phyloP scores from a whole-genome alignment of 2,888 invertebrate species.

The Scaptomyza polygonia region DNA sequence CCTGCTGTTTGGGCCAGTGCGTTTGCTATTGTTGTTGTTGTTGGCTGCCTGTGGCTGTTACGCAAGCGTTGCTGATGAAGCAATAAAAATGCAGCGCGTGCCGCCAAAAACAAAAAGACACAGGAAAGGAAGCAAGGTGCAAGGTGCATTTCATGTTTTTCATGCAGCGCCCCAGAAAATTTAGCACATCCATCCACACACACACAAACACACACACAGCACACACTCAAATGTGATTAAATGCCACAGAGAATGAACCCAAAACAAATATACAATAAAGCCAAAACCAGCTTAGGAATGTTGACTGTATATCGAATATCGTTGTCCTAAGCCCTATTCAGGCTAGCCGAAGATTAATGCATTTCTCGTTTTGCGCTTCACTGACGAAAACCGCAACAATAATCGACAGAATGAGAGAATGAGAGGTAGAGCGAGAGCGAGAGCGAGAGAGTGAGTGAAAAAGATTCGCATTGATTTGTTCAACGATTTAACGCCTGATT shows the following conservation, averaged over 20 bases:
- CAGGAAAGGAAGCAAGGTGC: conserved; percentile 49
- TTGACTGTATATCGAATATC: conserved; percentile 33
- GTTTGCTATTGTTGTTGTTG: conserved; percentile 7
- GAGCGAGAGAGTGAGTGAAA: conserved; percentile 1
- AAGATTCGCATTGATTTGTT: conserved; percentile 52
- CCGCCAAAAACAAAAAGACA: conserved; percentile 60
- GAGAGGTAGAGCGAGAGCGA: background rate
- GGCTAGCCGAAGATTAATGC: conserved; percentile 61
- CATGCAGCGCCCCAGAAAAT: conserved; percentile 13
- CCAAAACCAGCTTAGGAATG: conserved; percentile 49
- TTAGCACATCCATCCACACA: conserved; percentile 12
- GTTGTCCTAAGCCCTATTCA: conserved; percentile 43
- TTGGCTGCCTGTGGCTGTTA: conserved; percentile 47
- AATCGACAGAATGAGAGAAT: background rate
- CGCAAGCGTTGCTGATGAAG: conserved; percentile 69
- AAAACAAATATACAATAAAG: conserved; percentile 13
- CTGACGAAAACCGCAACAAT: conserved; percentile 51
- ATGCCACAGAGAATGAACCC: conserved; percentile 38
- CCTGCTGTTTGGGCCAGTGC: conserved; percentile 40
- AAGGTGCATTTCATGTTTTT: conserved; percentile 44
- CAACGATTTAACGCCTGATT: conserved; percentile 68
- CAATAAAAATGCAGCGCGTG: conserved; percentile 79
- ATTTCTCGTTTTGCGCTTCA: conserved; percentile 73
- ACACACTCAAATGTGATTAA: conserved; percentile 44
- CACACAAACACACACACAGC: conserved; percentile 10